Percentiles rank a stretch among this genome's conserved stretches.
These are phyloP conservation scores for Diarsia rubi DNA, from an alignment of 2,888 invertebrate species.

Conservation along the genomic window DNA sequence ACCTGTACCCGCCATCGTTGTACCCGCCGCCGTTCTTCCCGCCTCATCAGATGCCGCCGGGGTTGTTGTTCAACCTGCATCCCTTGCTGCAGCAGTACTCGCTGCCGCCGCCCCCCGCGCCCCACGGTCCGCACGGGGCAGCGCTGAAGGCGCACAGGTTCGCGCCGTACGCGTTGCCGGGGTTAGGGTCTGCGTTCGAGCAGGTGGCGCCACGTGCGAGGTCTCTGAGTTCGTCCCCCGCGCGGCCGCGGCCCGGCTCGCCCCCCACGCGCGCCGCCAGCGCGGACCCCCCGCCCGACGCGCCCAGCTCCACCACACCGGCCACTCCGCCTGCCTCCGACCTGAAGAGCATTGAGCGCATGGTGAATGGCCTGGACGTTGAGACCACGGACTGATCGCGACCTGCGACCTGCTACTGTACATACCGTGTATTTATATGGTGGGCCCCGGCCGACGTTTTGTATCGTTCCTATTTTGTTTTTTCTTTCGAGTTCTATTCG, in stretches of 20 bases:
- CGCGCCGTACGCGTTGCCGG: slow-evolving; percentile 96
- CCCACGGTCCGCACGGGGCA: slow-evolving; percentile 91
- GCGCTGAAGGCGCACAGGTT: slow-evolving; percentile 94
- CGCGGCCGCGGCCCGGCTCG: slow-evolving; percentile 83
- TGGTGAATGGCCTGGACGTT: slow-evolving; percentile 98
- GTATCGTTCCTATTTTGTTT: slow-evolving; percentile 91
- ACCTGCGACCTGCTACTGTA: slow-evolving; percentile 79
- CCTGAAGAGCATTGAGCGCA: slow-evolving; percentile 98
- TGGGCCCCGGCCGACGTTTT: slow-evolving; percentile 83
- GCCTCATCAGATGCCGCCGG: slow-evolving; percentile 95
- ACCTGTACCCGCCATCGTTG: slow-evolving; percentile 97
- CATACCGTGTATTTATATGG: slow-evolving; percentile 89
- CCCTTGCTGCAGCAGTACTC: slow-evolving; percentile 97
- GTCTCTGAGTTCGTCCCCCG: slow-evolving; percentile 92
- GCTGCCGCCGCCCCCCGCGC: slow-evolving; percentile 92
- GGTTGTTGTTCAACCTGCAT: slow-evolving; percentile 97
- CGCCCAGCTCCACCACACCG: slow-evolving; percentile 89
- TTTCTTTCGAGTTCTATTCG: slow-evolving; percentile 89
- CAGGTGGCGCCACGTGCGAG: slow-evolving; percentile 95
- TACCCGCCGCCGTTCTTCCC: slow-evolving; percentile 95
- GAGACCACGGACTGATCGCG: slow-evolving; percentile 92
- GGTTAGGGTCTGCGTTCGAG: slow-evolving; percentile 96
- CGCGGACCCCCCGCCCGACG: slow-evolving; percentile 90
- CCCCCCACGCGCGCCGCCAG: slow-evolving; percentile 89
- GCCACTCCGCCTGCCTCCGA: slow-evolving; percentile 93